Evolutionary conservation across 2,797 vertebrate genomes (phyloP).

Genomic region (Chelon auratus): DNA sequence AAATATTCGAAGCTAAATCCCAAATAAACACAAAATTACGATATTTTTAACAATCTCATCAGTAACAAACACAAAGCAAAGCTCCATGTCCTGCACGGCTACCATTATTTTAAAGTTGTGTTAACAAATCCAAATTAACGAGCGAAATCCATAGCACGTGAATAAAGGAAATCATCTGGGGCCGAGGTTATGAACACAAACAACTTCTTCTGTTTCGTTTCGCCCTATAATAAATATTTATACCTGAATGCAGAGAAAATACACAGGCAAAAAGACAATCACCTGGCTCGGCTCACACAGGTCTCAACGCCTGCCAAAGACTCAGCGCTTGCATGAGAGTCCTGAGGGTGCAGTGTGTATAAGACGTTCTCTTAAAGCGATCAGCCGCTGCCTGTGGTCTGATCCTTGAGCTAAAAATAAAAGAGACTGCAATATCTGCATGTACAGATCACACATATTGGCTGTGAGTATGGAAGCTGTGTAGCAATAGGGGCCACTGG

Average conservation of each 20-base stretch:
- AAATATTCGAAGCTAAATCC: slow-evolving; percentile 27
- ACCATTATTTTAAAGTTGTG: slow-evolving; percentile 51
- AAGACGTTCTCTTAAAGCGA: slow-evolving; percentile 51
- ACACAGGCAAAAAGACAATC: slow-evolving; percentile 66
- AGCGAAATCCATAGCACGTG: slow-evolving; percentile 53
- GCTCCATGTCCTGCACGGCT: slow-evolving; percentile 3
- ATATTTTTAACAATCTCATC: slow-evolving; percentile 20
- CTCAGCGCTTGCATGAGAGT: slow-evolving; percentile 59
- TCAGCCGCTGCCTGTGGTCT: slow-evolving; percentile 51
- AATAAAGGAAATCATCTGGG: slow-evolving; percentile 54
- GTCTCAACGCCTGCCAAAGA: slow-evolving; percentile 50
- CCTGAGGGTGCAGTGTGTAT: slow-evolving; percentile 34
- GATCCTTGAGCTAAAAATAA: slow-evolving; percentile 75
- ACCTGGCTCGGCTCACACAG: slow-evolving; percentile 54
- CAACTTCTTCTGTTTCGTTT: slow-evolving; percentile 49
- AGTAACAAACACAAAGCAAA: slow-evolving; percentile 34
- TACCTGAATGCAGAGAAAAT: slow-evolving; percentile 60
- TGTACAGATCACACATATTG: slow-evolving; percentile 37
- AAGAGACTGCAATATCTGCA: slow-evolving; percentile 44
- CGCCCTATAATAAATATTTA: slow-evolving; percentile 70
- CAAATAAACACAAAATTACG: slow-evolving; percentile 24
- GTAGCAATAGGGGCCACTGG: slow-evolving; percentile 21
- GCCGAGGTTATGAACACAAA: slow-evolving; percentile 54
- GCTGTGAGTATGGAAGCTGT: slow-evolving; percentile 23
- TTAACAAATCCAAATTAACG: slow-evolving; percentile 51